These are phyloP conservation scores for Orthosia gracilis DNA, from an alignment of 2,888 invertebrate species.

Conservation along the genomic window DNA sequence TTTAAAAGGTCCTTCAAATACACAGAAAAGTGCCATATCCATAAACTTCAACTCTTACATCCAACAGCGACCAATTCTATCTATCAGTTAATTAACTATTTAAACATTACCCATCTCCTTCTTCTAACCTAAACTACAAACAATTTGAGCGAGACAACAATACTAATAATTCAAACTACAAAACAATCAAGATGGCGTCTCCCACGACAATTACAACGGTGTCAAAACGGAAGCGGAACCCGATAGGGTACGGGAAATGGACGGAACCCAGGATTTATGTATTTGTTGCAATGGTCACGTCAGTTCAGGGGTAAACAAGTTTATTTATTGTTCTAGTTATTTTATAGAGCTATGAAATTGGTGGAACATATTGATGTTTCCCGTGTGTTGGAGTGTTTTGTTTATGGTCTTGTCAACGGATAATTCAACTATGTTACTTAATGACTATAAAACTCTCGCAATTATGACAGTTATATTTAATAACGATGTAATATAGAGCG, in stretches of 20 bases:
- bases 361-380: conserved; percentile 33
- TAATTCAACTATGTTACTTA: neutral
- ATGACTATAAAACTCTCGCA: too few relatives aligned
- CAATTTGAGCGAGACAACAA: conserved; percentile 67
- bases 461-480: too few relatives aligned
- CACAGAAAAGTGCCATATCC: conserved; percentile 60
- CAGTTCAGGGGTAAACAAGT: conserved; percentile 63
- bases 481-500: too few relatives aligned
- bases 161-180: conserved; percentile 76
- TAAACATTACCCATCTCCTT: conserved; percentile 69
- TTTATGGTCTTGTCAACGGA: conserved; percentile 9
- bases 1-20: neutral
- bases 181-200: conserved; percentile 74
- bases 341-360: conserved; percentile 54
- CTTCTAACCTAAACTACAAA: conserved; percentile 37
- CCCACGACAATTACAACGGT: conserved; percentile 85
- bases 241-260: conserved; percentile 72
- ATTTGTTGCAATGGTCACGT: conserved; percentile 66
- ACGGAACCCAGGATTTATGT: conserved; percentile 69
- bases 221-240: conserved; percentile 86
- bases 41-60: conserved; percentile 24
- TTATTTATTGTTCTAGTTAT: conserved; percentile 62
- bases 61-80: conserved; percentile 57
- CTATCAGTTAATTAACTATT: conserved; percentile 39
- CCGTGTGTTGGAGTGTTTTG: neutral